Base-by-base conservation (phyloP, 2,113 vertebrate species). In the Pongo abelii region DNA sequence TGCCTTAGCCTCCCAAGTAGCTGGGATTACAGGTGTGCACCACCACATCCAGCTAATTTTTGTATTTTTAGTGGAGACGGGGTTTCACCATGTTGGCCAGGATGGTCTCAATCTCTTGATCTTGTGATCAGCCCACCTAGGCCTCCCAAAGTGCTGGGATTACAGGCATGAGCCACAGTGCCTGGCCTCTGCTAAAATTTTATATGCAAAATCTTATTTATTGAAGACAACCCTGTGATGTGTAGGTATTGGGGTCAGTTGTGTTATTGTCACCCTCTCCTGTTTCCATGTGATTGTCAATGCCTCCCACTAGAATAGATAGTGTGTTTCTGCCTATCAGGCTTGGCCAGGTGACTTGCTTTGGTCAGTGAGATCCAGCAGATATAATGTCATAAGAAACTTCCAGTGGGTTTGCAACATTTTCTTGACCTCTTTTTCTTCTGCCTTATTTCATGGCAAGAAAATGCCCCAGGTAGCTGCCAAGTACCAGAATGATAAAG, bases 211-310 rank as follows among this genome's bases (percentile, higher is more conserved):
- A n/a, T 55, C 25, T n/a, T 40, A 25, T 43, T 52, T 50, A 16
- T 5, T 5, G 4, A 78, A 30, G 57, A 97, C 16, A 75, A 22
- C 16, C 25, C 27, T 52, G 22, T 52, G 40, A 48, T 35, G 48
- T 30, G 14, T 5, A 57, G 17, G 11, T 38, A 43, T 0, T 38
- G 48, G 13, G n/a, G 16, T 48, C 40, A 52, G 0, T 3, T 40
- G 27, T 18, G 17, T 20, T 75, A 30, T 3, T 50, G 38, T 78
- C 87, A 40, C 13, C n/a, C 25, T 38, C 4, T 92, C 40, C 20
- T 18, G 27, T 89, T 23, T 10, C 43, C 48, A 12, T 10, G 4
- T 25, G 22, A 50, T 8, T 22, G 50, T 69, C 69, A 88, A 3
- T 6, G 23, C 8, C 55, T 81, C 67, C 43, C 22, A 6, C 55